A percentile compares a stretch with the other conserved stretches of the same genome.
Evolutionary conservation across 2,888 invertebrate genomes (phyloP).

Genomic region (Lottia gigantea): DNA sequence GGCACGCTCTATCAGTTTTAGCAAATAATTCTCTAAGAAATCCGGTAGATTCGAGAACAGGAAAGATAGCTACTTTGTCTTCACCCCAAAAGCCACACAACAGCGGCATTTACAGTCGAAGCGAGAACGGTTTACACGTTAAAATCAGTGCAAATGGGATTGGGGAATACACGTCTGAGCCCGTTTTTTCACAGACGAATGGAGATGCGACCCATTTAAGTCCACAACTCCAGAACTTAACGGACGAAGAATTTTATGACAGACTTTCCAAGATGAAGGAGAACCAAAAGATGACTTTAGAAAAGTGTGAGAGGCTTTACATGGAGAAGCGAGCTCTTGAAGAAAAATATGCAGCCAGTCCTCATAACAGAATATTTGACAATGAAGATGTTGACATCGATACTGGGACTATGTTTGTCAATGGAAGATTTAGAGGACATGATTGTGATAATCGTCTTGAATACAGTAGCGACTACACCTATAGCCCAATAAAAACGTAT

Average conservation of each 20-base stretch:
- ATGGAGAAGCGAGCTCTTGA: slow-evolving; percentile 44
- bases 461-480: slow-evolving; percentile 8
- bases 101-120: slow-evolving; percentile 34
- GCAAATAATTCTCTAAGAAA: slow-evolving; percentile 62
- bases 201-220: slow-evolving; percentile 26
- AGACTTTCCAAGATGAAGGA: slow-evolving; percentile 58
- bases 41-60: slow-evolving; percentile 56
- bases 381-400: not conserved
- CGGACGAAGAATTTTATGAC: slow-evolving; percentile 62
- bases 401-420: slow-evolving; percentile 1
- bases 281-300: slow-evolving; percentile 62
- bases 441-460: not conserved
- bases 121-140: slow-evolving; percentile 35
- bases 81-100: slow-evolving; percentile 32
- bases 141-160: slow-evolving; percentile 23
- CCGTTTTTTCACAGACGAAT: slow-evolving; percentile 25
- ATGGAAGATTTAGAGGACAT: not conserved
- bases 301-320: slow-evolving; percentile 61
- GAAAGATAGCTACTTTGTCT: slow-evolving; percentile 46
- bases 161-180: slow-evolving; percentile 30
- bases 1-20: slow-evolving; percentile 60
- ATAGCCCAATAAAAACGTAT: not conserved
- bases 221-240: slow-evolving; percentile 44
- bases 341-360: not conserved
- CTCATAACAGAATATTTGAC: not conserved